phyloP scores from a whole-genome alignment of 2,888 invertebrate genomes.

The Bombyx huttoni region DNA sequence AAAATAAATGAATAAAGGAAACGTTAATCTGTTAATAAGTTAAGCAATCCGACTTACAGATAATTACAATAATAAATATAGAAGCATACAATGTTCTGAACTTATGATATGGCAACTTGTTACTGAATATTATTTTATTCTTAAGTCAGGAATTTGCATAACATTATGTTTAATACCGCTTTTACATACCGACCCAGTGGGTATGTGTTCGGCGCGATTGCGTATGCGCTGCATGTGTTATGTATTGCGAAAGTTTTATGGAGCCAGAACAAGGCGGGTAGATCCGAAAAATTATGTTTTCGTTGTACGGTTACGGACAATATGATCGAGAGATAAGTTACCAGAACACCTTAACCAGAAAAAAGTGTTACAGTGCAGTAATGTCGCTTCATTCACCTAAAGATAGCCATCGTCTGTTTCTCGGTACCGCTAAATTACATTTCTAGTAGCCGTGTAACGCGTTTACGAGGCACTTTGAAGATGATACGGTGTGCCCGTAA shows the following conservation, averaged over 20 bases:
- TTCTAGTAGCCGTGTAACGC: slow-evolving; percentile 66
- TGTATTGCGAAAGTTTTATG: slow-evolving; percentile 40
- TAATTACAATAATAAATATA: not conserved
- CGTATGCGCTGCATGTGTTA: slow-evolving; percentile 15
- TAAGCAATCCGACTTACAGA: not conserved
- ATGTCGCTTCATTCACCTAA: slow-evolving; percentile 54
- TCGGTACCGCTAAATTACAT: slow-evolving; percentile 68
- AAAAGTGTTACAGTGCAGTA: slow-evolving; percentile 48
- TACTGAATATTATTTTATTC: not conserved
- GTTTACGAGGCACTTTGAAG: slow-evolving; percentile 67
- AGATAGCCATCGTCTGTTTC: slow-evolving; percentile 63
- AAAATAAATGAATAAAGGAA: not conserved
- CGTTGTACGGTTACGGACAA: slow-evolving; percentile 32
- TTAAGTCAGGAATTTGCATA: not conserved
- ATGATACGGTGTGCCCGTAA: slow-evolving; percentile 61
- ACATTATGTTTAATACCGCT: not conserved
- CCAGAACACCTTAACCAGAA: slow-evolving; percentile 59
- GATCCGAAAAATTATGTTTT: slow-evolving; percentile 36
- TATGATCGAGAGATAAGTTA: slow-evolving; percentile 51
- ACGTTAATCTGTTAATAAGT: slow-evolving; percentile 1
- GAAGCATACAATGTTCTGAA: not conserved
- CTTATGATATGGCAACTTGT: not conserved
- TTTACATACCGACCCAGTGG: slow-evolving; percentile 1
- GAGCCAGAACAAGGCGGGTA: slow-evolving; percentile 28
- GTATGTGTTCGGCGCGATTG: slow-evolving; percentile 10